Percentiles rank a stretch among this genome's conserved stretches.
Evolutionary conservation across 1,140 invertebrate genomes (phyloP).

Genomic region (Lasioglossum baleicum): DNA sequence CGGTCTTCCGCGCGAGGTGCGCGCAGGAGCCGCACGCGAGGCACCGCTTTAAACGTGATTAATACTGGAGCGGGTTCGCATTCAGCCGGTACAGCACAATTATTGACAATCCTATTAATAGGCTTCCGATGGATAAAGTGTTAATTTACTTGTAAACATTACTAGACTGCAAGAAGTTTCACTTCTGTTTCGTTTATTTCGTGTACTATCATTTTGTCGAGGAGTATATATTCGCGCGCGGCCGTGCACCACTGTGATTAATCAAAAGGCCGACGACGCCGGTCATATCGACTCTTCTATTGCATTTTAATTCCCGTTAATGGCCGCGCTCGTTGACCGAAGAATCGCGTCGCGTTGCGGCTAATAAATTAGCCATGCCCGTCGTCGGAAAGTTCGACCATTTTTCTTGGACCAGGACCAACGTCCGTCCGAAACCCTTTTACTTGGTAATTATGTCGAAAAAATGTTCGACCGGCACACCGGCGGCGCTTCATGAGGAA

Average conservation of each 20-base stretch:
- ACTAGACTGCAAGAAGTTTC: no score
- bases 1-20: slow-evolving; percentile 1
- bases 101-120: no score
- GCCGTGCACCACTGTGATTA: not conserved
- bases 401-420: slow-evolving; percentile 6
- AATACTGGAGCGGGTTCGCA: slow-evolving; percentile 1
- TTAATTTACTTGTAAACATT: no score
- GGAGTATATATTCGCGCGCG: not conserved
- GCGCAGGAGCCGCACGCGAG: no score
- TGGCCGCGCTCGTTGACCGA: slow-evolving; percentile 5
- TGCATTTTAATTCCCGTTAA: slow-evolving; percentile 40
- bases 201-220: no score
- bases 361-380: slow-evolving; percentile 3
- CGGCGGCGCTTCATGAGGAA: not conserved
- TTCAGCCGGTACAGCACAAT: no score
- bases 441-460: not conserved
- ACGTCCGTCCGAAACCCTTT: not conserved
- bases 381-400: not conserved
- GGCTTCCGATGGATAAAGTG: no score
- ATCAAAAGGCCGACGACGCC: slow-evolving; percentile 24
- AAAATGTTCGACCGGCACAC: not conserved
- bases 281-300: slow-evolving; percentile 10
- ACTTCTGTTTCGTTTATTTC: no score
- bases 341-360: not conserved
- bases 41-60: no score